Percentiles rank a stretch among this genome's conserved stretches.
phyloP scores from a whole-genome alignment of 2,888 invertebrate species.

The Caenorhabditis sp. region DNA sequence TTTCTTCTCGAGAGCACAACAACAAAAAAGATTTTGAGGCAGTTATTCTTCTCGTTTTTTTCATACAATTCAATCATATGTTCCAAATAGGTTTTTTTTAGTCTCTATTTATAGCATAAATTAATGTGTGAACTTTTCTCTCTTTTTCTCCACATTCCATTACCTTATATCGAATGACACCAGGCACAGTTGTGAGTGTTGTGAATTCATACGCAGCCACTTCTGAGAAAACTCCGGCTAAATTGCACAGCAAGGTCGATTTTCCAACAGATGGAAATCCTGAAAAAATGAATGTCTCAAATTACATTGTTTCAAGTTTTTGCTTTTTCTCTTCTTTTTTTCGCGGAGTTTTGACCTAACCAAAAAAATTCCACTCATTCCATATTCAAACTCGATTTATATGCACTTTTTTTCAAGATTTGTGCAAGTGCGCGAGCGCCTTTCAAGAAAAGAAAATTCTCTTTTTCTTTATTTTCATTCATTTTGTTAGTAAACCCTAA shows the following conservation, averaged over 20 bases:
- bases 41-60: neutral
- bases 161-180: conserved; percentile 78
- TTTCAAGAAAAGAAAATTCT: neutral
- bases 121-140: too few species aligned
- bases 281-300: conserved; percentile 66
- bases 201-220: conserved; percentile 99
- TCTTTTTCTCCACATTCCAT: too few species aligned
- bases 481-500: neutral
- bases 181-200: conserved; percentile 97
- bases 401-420: neutral
- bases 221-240: conserved; percentile 99
- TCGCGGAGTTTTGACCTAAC: neutral
- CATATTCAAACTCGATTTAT: neutral
- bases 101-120: neutral
- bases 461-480: neutral
- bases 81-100: neutral
- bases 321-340: neutral
- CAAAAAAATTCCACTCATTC: neutral
- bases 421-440: neutral
- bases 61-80: neutral
- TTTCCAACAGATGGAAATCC: conserved; percentile 99
- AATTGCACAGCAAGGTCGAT: conserved; percentile 91
- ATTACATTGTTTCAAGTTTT: neutral
- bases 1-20: neutral
- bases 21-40: conserved; percentile 5